phyloP scores from a whole-genome alignment of 2,888 invertebrate species.

The Ommatoiulus sabulosus region DNA sequence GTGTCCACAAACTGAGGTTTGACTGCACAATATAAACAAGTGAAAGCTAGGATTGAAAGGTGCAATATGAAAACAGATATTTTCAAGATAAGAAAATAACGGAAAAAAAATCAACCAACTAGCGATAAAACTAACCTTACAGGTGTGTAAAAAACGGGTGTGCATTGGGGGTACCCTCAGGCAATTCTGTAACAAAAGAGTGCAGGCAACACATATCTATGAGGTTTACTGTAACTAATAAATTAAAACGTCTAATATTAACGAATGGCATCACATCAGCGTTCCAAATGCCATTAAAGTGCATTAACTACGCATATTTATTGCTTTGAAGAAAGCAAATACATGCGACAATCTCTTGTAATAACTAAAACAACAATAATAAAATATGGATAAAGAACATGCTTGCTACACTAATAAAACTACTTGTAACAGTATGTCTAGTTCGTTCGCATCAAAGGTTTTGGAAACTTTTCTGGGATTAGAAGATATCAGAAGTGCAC shows the following conservation, averaged over 20 bases:
- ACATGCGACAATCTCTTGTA: not conserved
- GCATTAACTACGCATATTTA: not conserved
- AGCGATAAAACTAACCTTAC: slow-evolving; percentile 75
- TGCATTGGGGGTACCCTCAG: slow-evolving; percentile 64
- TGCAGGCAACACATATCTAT: slow-evolving; percentile 55
- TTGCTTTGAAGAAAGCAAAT: not conserved
- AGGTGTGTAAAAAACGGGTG: slow-evolving; percentile 84
- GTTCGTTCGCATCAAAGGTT: not conserved
- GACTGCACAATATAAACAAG: not conserved
- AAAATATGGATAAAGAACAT: not conserved
- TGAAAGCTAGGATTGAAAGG: not conserved
- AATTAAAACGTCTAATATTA: slow-evolving; percentile 34
- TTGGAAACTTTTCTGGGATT: not conserved
- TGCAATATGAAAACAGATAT: not conserved
- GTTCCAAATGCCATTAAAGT: not conserved
- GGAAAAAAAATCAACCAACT: not conserved
- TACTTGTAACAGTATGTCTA: not conserved
- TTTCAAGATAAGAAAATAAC: not conserved
- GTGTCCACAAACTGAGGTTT: not conserved
- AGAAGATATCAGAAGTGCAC: not conserved
- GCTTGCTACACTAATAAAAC: not conserved
- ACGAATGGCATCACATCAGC: slow-evolving; percentile 5
- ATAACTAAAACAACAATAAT: not conserved
- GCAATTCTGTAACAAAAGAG: slow-evolving; percentile 59
- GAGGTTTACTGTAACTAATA: slow-evolving; percentile 46